These are phyloP conservation scores for Liasis olivaceus DNA, from an alignment of 2,797 vertebrate species.

Conservation along the genomic window DNA sequence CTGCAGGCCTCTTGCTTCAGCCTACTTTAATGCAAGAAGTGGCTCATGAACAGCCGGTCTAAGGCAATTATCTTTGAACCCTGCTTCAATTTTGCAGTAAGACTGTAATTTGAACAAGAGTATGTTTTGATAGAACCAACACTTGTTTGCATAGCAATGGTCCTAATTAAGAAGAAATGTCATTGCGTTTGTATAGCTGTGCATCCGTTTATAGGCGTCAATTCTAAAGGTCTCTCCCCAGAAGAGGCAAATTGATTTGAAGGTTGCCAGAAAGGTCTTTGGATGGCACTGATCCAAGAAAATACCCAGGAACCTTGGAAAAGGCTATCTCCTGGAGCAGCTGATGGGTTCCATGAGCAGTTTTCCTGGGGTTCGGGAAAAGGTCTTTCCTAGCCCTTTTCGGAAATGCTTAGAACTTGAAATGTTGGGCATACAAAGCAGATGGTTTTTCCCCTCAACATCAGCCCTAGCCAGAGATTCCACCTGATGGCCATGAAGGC, in stretches of 20 bases:
- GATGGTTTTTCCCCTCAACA: neutral
- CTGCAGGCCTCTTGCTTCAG: neutral
- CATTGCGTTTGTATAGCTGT: constrained; percentile 56
- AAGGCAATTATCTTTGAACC: constrained; percentile 59
- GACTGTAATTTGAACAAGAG: constrained; percentile 54
- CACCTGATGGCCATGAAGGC: neutral
- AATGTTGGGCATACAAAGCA: neutral
- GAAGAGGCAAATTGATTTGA: constrained; percentile 62
- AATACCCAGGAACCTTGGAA: neutral
- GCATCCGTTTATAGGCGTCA: constrained; percentile 50
- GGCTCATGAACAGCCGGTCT: constrained; percentile 17
- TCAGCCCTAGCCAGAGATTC: neutral
- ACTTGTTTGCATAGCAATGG: constrained; percentile 68
- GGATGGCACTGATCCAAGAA: constrained; percentile 38
- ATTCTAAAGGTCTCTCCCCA: constrained; percentile 61
- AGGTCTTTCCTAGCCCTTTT: neutral
- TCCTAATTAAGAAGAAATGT: constrained; percentile 78
- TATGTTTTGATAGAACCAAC: constrained; percentile 68
- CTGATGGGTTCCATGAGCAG: neutral
- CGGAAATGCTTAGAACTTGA: neutral
- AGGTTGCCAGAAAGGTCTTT: constrained; percentile 43
- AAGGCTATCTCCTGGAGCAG: neutral
- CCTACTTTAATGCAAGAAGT: neutral
- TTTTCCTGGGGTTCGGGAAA: neutral
- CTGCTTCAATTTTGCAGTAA: constrained; percentile 63